A percentile compares a stretch with the other conserved stretches of the same genome.
Conservation (phyloP, 2,797 vertebrate species). For the Dryobates pubescens region DNA sequence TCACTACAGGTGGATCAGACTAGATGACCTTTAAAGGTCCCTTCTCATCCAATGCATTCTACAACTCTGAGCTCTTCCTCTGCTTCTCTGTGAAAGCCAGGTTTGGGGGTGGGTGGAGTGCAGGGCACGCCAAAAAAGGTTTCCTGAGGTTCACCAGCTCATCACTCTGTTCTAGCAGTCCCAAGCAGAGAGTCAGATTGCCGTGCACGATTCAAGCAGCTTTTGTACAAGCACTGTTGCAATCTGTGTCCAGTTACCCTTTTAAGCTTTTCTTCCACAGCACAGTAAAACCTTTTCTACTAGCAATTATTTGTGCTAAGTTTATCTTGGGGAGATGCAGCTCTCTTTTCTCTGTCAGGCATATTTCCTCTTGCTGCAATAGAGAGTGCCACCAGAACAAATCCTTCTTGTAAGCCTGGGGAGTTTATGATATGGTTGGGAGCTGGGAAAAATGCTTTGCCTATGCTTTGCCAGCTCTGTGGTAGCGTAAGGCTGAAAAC, state of each 20-base stretch:
- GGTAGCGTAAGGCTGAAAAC: not conserved
- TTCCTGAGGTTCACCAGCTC: not conserved
- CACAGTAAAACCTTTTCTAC: not conserved
- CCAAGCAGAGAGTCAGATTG: not conserved
- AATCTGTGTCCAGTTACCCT: not conserved
- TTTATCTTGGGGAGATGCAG: not conserved
- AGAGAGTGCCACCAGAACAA: not conserved
- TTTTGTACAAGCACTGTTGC: not conserved
- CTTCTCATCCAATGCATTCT: too few relatives aligned
- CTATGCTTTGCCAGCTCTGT: not conserved
- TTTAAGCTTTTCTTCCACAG: not conserved
- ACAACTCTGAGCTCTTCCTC: too few relatives aligned
- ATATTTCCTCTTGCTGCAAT: not conserved
- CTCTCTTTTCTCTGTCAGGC: not conserved
- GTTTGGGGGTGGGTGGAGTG: not conserved
- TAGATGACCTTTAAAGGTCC: too few relatives aligned
- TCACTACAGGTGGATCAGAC: too few relatives aligned
- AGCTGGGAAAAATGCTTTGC: conserved; percentile 7
- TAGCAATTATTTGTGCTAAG: not conserved
- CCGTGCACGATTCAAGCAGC: not conserved
- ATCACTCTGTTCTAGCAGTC: not conserved
- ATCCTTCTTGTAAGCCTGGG: not conserved
- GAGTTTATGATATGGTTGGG: not conserved
- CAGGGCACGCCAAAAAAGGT: not conserved
- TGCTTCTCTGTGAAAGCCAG: not conserved